phyloP scores from a whole-genome alignment of 2,797 vertebrate genomes.

The Falco columbarius region DNA sequence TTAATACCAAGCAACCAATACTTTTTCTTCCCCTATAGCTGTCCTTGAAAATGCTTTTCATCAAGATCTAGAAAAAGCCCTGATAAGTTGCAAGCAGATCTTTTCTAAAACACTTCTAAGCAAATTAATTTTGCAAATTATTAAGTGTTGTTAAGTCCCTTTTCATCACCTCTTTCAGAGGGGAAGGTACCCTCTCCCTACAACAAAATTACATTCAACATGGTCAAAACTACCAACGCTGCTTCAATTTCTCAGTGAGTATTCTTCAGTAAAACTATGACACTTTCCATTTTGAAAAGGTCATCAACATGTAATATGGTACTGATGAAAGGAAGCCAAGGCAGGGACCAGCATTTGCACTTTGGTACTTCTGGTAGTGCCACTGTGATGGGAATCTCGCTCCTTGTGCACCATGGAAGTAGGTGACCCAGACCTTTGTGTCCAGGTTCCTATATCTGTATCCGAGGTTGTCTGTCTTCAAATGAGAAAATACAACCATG shows the following conservation, averaged over 20 bases:
- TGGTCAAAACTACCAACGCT: not conserved
- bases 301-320: not conserved
- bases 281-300: not conserved
- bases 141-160: not conserved
- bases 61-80: not conserved
- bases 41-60: not conserved
- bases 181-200: not conserved
- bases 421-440: not conserved
- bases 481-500: not conserved
- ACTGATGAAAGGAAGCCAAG: not conserved
- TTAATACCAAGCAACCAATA: not conserved
- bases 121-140: not conserved
- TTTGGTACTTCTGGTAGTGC: not conserved
- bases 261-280: not conserved
- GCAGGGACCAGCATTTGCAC: not conserved
- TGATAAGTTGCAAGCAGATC: not conserved
- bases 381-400: not conserved
- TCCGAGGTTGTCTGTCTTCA: not conserved
- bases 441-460: accelerated
- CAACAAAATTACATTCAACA: not conserved
- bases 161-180: not conserved
- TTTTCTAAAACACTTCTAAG: not conserved
- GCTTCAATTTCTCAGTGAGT: not conserved
- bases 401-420: accelerated
- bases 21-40: not conserved